A percentile compares a stretch with the other conserved stretches of the same genome.
Conservation (phyloP, 1,140 invertebrate species). For the Drosophila willistoni region DNA sequence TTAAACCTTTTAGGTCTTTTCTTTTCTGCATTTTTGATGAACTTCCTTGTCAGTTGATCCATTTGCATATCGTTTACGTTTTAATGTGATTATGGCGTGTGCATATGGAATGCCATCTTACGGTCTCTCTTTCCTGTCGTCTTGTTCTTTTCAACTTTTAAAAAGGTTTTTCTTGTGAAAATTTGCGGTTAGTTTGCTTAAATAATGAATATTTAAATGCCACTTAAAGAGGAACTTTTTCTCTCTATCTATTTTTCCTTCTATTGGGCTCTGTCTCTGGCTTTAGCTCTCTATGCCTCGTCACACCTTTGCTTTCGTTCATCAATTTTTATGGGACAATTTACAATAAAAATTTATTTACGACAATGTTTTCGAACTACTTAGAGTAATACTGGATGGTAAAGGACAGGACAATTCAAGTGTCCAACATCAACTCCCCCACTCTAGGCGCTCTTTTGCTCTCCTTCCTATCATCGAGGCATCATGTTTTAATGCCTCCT, state of each 20-base stretch:
- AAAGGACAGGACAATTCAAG: conserved; percentile 40
- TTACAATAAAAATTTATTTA: conserved; percentile 79
- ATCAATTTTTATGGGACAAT: conserved; percentile 58
- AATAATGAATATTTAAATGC: conserved; percentile 63
- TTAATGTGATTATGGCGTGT: conserved; percentile 82
- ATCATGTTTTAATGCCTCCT: conserved; percentile 72
- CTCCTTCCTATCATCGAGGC: conserved; percentile 16
- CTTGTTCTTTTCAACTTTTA: conserved; percentile 50
- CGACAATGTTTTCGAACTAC: conserved; percentile 73
- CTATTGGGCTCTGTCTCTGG: too few relatives aligned
- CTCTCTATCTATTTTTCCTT: conserved; percentile 14
- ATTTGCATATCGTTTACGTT: conserved; percentile 81
- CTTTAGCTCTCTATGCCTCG: background rate
- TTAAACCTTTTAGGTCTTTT: background rate
- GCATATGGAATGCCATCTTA: conserved; percentile 69
- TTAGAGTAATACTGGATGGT: conserved; percentile 26
- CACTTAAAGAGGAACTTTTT: conserved; percentile 39
- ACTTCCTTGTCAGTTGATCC: conserved; percentile 76
- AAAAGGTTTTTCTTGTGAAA: conserved; percentile 44
- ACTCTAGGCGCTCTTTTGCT: conserved; percentile 21
- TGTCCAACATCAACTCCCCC: conserved; percentile 34
- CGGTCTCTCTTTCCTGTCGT: conserved; percentile 2
- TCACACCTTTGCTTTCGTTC: conserved; percentile 49
- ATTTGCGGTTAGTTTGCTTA: conserved; percentile 53
- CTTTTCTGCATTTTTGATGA: conserved; percentile 71